Evolutionary conservation across 1,140 invertebrate species (phyloP).

Genomic region (Zaprionus gabonicus): DNA sequence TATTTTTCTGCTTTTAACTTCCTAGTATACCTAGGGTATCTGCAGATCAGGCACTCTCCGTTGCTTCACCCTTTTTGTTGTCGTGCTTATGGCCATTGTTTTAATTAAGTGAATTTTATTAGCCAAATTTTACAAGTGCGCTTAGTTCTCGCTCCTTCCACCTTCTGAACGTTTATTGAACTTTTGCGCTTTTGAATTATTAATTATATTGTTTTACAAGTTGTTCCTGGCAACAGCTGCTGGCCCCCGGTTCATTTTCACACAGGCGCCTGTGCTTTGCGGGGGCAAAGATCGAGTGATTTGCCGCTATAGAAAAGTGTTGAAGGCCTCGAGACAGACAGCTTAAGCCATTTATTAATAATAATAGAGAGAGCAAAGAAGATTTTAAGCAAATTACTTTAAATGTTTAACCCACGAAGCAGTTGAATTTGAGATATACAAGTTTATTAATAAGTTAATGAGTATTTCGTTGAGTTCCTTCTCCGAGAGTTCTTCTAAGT

Average conservation of each 20-base stretch:
- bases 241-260: constrained; percentile 18
- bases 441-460: too few species aligned
- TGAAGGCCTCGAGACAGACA: not conserved
- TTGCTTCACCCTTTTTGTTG: not conserved
- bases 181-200: constrained; percentile 68
- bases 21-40: not conserved
- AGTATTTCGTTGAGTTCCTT: too few species aligned
- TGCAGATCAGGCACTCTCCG: not conserved
- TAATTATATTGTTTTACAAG: constrained; percentile 70
- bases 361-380: not conserved
- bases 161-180: constrained; percentile 65
- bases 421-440: not conserved
- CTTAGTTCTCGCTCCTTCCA: constrained; percentile 30
- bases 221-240: constrained; percentile 37
- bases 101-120: constrained; percentile 79
- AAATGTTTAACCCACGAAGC: too few species aligned
- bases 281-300: constrained; percentile 13
- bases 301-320: constrained; percentile 16
- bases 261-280: constrained; percentile 1
- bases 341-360: not conserved
- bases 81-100: constrained; percentile 41
- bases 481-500: too few species aligned
- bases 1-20: not conserved
- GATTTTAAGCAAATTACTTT: not conserved
- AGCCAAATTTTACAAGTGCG: constrained; percentile 60